Base-by-base conservation (phyloP, 2,888 invertebrate species). In the Omphaloscelis lunosa region DNA sequence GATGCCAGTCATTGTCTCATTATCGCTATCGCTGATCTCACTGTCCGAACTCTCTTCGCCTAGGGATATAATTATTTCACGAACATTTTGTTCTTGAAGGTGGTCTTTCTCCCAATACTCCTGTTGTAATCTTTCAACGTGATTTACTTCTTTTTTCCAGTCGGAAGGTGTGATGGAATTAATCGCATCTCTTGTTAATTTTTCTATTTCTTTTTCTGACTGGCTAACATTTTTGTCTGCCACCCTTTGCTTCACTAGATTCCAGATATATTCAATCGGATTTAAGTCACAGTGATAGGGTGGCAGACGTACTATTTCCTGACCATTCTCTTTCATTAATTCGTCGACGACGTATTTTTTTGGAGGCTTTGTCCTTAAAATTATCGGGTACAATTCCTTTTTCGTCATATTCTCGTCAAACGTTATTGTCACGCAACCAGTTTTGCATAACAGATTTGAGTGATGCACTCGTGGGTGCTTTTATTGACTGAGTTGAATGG, bases 131-230 rank as follows among this genome's bases (percentile, higher is more conserved):
- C 62, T n/a, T 62, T 62, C 39, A 12, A 62, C 23, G 7, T 62
- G 39, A 62, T 62, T 39, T 15, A 62, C 39, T 39, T 62, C 62
- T 7, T 62, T 62, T 39, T 39, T 62, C 63, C 63, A 63, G 63
- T 63, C 63, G 15, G n/a, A 39, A 12, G 62, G 12, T 34, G 61
- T 34, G 7, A 61, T 61, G 29, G 29, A 29, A 29, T 61, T 61
- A 8, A 61, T 61, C 9, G 29, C 59, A 61, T 61, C 29, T 61
- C 29, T 61, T 61, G 59, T 34, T 17, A 27, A 9, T 34, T 20
- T 61, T 61, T 59, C 59, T 20, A 61, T 61, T 20, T 61, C 29
- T 61, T 61, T 61, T 29, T 61, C 59, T 7, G 17, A 20, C 29
- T 61, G 59, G 39, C 12, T 12, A 12, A 62, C 39, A 12, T 53